These are phyloP conservation scores for Glaucopsyche alexis DNA, from an alignment of 2,888 invertebrate species.

Conservation along the genomic window DNA sequence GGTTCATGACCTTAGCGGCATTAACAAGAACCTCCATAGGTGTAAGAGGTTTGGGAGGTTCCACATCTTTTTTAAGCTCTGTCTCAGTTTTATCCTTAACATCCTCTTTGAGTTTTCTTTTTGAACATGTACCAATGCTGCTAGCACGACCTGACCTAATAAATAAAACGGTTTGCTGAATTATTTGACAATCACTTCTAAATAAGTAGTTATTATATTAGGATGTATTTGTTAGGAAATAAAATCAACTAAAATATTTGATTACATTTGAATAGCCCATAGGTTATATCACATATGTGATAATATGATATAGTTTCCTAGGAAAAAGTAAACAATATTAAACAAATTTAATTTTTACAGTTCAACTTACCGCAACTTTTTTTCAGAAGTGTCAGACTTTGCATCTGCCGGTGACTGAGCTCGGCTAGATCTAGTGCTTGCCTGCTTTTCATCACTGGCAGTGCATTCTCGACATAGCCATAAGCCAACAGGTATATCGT, in stretches of 20 bases:
- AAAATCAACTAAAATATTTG: too few species aligned
- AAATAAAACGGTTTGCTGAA: neutral
- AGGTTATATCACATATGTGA: too few species aligned
- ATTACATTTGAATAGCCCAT: too few species aligned
- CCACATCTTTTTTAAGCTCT: conserved; percentile 43
- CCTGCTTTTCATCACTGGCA: conserved; percentile 66
- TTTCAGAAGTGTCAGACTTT: conserved; percentile 61
- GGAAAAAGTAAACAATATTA: too few species aligned
- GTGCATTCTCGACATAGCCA: conserved; percentile 95
- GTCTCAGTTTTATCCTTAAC: conserved; percentile 37
- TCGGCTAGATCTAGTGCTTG: conserved; percentile 60
- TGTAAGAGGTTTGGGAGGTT: conserved; percentile 53
- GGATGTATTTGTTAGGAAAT: too few species aligned
- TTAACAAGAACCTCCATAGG: conserved; percentile 89
- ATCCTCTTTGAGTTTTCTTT: conserved; percentile 44
- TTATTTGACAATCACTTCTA: too few species aligned
- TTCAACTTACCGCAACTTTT: conserved; percentile 58
- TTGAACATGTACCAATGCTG: conserved; percentile 56
- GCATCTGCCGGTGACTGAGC: conserved; percentile 62
- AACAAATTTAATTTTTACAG: neutral
- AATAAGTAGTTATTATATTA: too few species aligned
- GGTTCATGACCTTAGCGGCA: conserved; percentile 92
- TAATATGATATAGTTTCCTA: too few species aligned
- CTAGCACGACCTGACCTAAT: conserved; percentile 56
- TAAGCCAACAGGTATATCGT: conserved; percentile 93